Percentiles rank a stretch among this genome's conserved stretches.
Evolutionary conservation across 2,888 invertebrate genomes (phyloP).

Genomic region (Ophioninae sp.): DNA sequence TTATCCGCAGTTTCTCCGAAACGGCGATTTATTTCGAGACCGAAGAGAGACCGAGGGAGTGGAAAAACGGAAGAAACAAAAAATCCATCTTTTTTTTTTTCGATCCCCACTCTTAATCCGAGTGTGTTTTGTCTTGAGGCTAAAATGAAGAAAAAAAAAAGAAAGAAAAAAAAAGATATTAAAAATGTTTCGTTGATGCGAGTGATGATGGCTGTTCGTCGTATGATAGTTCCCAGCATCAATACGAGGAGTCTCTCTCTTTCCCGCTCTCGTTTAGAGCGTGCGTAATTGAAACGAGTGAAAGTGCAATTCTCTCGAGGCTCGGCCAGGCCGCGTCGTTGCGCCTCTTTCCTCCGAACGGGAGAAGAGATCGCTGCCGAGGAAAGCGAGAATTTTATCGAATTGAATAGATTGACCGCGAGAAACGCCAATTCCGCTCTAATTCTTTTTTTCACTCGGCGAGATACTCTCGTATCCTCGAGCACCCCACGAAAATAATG

Average conservation of each 20-base stretch:
- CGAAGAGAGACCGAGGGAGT: constrained; percentile 18
- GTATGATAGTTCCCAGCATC: neutral
- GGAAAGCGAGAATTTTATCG: neutral
- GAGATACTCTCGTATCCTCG: too few relatives aligned
- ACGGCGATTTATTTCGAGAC: constrained; percentile 57
- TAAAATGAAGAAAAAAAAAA: neutral
- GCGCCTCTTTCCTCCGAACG: constrained; percentile 24
- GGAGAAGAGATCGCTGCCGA: neutral
- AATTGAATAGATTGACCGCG: neutral
- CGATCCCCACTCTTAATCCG: neutral
- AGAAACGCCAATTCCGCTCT: too few relatives aligned
- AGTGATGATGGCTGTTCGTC: too few relatives aligned
- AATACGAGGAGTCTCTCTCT: neutral
- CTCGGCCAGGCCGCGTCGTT: constrained; percentile 36
- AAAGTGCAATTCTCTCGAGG: constrained; percentile 57
- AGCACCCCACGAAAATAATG: too few relatives aligned
- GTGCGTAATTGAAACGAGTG: constrained; percentile 63
- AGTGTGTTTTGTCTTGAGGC: neutral
- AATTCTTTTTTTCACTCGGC: too few relatives aligned
- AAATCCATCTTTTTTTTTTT: neutral
- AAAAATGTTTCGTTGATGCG: too few relatives aligned
- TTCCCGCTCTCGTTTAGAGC: neutral
- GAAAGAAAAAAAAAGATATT: neutral
- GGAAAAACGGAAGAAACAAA: neutral
- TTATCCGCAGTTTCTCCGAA: constrained; percentile 61